These are phyloP conservation scores for Eledona agricola DNA, from an alignment of 2,888 invertebrate genomes.

Conservation along the genomic window DNA sequence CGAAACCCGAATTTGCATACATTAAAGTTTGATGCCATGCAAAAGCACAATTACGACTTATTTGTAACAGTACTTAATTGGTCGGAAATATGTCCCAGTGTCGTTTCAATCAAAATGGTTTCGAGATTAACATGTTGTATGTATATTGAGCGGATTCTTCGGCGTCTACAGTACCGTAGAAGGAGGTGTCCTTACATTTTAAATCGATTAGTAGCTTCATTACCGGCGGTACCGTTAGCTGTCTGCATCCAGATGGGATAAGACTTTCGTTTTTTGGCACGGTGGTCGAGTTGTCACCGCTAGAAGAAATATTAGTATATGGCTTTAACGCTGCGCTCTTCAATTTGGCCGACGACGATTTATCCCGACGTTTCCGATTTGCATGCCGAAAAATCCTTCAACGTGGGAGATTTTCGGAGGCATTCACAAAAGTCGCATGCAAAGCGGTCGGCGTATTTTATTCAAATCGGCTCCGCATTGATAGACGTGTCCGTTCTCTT, in stretches of 20 bases:
- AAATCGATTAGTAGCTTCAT: slow-evolving; percentile 16
- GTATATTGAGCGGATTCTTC: no score
- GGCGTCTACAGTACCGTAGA: no score
- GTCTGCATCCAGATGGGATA: slow-evolving; percentile 1
- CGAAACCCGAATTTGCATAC: slow-evolving; percentile 32
- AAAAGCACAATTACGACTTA: slow-evolving; percentile 32
- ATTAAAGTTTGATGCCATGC: slow-evolving; percentile 31
- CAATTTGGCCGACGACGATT: slow-evolving; percentile 4
- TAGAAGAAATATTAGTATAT: no score
- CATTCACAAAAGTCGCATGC: slow-evolving; percentile 52
- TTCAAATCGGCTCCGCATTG: slow-evolving; percentile 55
- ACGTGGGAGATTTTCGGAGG: slow-evolving; percentile 58
- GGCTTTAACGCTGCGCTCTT: no score
- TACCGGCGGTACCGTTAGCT: slow-evolving; percentile 8
- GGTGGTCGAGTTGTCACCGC: slow-evolving; percentile 1
- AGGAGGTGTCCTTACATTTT: slow-evolving; percentile 8
- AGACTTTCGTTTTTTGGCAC: slow-evolving; percentile 3
- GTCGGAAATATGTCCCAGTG: slow-evolving; percentile 33
- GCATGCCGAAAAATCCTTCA: slow-evolving; percentile 31
- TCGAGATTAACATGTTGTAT: slow-evolving; percentile 9
- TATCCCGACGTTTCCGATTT: slow-evolving; percentile 16
- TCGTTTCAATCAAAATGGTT: slow-evolving; percentile 1
- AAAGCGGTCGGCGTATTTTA: slow-evolving; percentile 57
- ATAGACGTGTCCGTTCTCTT: slow-evolving; percentile 58
- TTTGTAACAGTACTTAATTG: slow-evolving; percentile 45